Percentiles rank a stretch among this genome's conserved stretches.
Conservation (phyloP, 2,113 vertebrate species). For the Hydropotes inermis region DNA sequence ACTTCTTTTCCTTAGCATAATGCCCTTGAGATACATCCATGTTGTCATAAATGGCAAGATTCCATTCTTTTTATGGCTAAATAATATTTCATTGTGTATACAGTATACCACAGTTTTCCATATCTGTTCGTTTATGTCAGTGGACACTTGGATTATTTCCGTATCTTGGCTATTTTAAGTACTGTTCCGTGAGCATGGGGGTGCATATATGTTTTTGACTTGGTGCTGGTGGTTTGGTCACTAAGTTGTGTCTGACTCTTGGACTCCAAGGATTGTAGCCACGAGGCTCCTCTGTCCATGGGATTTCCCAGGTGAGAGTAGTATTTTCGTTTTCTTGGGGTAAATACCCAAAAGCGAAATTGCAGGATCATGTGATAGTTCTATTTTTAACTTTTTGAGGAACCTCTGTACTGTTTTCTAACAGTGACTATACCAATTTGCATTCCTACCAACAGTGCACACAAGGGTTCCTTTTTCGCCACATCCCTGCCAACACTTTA, state of each 20-base stretch:
- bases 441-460: fast-evolving
- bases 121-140: not conserved
- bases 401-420: not conserved
- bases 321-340: not conserved
- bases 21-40: not conserved
- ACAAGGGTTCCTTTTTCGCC: not conserved
- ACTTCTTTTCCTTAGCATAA: not conserved
- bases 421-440: too few species aligned
- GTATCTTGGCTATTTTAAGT: not conserved
- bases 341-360: not conserved
- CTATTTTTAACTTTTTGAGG: not conserved
- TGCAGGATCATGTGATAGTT: not conserved
- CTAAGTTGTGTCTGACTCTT: not conserved
- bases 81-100: not conserved
- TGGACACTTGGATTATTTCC: not conserved
- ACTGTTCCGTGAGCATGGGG: not conserved
- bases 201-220: not conserved
- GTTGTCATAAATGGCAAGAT: not conserved
- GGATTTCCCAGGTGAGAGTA: not conserved
- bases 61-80: not conserved
- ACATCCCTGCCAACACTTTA: not conserved
- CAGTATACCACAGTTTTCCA: not conserved
- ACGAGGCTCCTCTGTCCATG: not conserved
- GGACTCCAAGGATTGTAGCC: not conserved
- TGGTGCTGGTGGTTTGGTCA: not conserved